phyloP scores from a whole-genome alignment of 2,113 vertebrate species.

The Trematomus loennbergii region DNA sequence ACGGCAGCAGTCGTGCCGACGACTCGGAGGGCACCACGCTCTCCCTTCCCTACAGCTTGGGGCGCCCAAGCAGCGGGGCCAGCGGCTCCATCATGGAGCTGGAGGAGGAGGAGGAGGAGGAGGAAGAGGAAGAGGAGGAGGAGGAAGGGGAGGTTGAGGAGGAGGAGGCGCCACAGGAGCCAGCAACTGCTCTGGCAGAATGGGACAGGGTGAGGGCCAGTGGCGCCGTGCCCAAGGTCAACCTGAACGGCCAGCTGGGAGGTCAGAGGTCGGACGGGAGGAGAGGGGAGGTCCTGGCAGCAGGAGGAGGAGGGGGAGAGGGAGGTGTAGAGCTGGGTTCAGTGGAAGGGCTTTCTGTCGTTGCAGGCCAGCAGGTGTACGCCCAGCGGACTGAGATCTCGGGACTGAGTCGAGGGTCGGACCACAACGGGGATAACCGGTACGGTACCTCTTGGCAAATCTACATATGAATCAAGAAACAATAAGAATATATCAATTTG shows the following conservation, averaged over 20 bases:
- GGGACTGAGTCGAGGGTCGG: slow-evolving; percentile 80
- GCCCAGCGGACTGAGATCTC: slow-evolving; percentile 86
- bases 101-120: slow-evolving; percentile 87
- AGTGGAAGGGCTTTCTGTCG: slow-evolving; percentile 93
- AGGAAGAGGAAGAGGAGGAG: slow-evolving; percentile 90
- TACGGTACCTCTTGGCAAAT: slow-evolving; percentile 43
- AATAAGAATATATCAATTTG: too few species aligned
- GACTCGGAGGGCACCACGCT: slow-evolving; percentile 94
- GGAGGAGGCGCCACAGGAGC: slow-evolving; percentile 85
- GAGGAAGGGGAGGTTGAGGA: slow-evolving; percentile 78
- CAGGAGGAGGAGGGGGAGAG: slow-evolving; percentile 72
- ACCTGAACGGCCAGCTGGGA: slow-evolving; percentile 91
- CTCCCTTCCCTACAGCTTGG: slow-evolving; percentile 86
- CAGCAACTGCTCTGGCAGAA: slow-evolving; percentile 57
- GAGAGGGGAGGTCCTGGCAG: slow-evolving; percentile 78
- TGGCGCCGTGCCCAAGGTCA: slow-evolving; percentile 85
- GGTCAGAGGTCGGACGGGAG: slow-evolving; percentile 96
- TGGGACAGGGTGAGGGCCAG: slow-evolving; percentile 80
- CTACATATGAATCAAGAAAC: neutral
- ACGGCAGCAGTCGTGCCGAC: slow-evolving; percentile 95
- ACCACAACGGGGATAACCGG: slow-evolving; percentile 91
- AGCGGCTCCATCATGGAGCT: slow-evolving; percentile 18
- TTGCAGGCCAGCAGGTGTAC: slow-evolving; percentile 94
- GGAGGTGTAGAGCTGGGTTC: slow-evolving; percentile 83
- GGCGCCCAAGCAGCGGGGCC: slow-evolving; percentile 84